Evolutionary conservation across 1,140 invertebrate species (phyloP), one percentile per base, ranked within the genome.

Genomic region (Choristoneura fumiferana): DNA sequence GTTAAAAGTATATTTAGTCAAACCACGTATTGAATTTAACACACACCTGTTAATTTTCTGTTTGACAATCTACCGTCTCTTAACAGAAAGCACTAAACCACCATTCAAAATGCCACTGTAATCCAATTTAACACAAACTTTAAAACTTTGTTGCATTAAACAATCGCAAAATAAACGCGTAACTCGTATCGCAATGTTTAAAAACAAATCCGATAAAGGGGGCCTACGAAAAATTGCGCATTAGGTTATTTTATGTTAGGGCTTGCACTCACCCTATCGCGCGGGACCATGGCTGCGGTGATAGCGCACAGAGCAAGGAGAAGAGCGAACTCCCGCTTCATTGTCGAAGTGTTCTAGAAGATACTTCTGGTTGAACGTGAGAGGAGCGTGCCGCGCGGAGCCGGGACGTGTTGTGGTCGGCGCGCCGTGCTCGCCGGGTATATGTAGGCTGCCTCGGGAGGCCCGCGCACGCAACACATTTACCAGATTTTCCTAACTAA

Each of bases 211-310:
- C 22, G 22, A 29, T 43, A 29, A 49, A 49, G n/a, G 6, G 4
- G 6, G n/a, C 10, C n/a, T 22, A 45, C 2, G 40, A 10, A 18
- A 10, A n/a, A 17, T 45, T 45, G n/a, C n/a, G 39, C 1, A 8
- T 14, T 40, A 14, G 14, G 14, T 0, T 8, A 18, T 45, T 18
- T 18, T 8, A 45, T 45, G 18, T 18, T 22, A 45, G 17, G 40
- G 40, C 14, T 49, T 49, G 43, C 12, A 74, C 78, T 81, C 56
- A 81, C 78, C 76, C 71, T 73, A 9, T 64, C 12, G 38, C 62
- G 66, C 5, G 76, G 73, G 4, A 73, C 73, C 64, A 73, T 68
- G 38, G 78, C 73, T 10, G 63, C 60, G 33, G 71, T 36, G 8
- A 75, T 49, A 49, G 67, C 38, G 45, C 67, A 72, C 22, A 72